Conservation (phyloP, 2,888 invertebrate genomes). For the Lamellibrachia satsuma region DNA sequence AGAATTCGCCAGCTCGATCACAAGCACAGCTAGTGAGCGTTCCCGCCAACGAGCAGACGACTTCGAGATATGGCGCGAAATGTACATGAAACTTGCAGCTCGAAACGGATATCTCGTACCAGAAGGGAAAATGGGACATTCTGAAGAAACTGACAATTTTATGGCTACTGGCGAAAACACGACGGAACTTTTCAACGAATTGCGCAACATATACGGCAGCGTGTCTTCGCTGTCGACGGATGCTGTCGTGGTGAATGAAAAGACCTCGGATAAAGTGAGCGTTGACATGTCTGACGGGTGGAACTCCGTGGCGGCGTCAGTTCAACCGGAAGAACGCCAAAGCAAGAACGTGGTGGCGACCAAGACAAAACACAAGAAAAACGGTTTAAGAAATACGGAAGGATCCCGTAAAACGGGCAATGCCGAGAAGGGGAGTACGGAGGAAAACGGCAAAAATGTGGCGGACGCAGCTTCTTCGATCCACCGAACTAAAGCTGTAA, state of each 20-base stretch:
- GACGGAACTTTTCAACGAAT: neutral
- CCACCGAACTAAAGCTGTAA: neutral
- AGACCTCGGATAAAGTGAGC: neutral
- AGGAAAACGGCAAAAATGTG: neutral
- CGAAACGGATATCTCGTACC: neutral
- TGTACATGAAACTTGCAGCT: neutral
- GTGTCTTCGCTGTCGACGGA: neutral
- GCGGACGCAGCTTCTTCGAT: neutral
- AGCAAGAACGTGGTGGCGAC: neutral
- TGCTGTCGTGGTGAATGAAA: neutral
- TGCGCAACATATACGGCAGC: neutral
- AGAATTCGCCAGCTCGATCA: neutral
- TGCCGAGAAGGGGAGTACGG: neutral
- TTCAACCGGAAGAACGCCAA: neutral
- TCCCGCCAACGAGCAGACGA: neutral
- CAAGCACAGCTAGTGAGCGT: neutral
- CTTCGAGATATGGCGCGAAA: conserved; percentile 12
- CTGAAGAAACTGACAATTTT: neutral
- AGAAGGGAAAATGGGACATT: neutral
- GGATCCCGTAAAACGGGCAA: neutral
- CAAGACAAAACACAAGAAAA: neutral
- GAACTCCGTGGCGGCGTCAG: neutral
- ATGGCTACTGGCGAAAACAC: neutral
- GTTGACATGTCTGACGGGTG: neutral
- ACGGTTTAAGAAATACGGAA: neutral